Conservation (phyloP, 2,797 vertebrate species). For the Muscicapa comitata region DNA sequence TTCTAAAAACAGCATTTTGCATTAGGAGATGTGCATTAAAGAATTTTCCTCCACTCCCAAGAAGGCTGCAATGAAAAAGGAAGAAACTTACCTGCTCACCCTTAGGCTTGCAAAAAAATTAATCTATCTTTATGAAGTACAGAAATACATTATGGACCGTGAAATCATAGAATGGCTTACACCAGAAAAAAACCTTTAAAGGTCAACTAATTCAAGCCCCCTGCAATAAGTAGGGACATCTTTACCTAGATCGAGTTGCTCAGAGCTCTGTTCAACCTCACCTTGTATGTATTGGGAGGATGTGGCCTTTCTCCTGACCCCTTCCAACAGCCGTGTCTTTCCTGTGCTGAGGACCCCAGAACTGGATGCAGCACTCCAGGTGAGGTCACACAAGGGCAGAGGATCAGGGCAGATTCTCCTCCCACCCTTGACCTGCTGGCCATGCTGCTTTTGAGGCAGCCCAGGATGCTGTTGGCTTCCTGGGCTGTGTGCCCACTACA, state of each 20-base stretch:
- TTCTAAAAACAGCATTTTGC: neutral
- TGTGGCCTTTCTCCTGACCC: neutral
- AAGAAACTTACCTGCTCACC: neutral
- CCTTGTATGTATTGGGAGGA: neutral
- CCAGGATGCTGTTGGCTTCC: neutral
- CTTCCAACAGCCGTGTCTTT: neutral
- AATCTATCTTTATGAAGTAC: neutral
- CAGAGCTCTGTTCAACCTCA: neutral
- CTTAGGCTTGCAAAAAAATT: neutral
- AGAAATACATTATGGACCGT: neutral
- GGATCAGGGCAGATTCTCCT: neutral
- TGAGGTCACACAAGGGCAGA: neutral
- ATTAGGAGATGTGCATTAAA: neutral
- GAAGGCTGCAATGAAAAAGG: neutral
- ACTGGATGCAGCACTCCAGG: neutral
- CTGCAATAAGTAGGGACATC: neutral
- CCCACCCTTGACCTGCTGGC: neutral
- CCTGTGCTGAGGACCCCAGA: neutral
- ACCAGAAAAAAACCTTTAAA: neutral
- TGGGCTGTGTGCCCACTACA: accelerated
- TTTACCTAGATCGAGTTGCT: neutral
- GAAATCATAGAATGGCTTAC: neutral
- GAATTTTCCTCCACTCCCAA: neutral
- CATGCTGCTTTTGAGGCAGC: neutral
- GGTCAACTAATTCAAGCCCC: neutral